Evolutionary conservation across 2,797 vertebrate genomes (phyloP), one percentile per base, ranked within the genome.

Genomic region (Nothura maculosa): DNA sequence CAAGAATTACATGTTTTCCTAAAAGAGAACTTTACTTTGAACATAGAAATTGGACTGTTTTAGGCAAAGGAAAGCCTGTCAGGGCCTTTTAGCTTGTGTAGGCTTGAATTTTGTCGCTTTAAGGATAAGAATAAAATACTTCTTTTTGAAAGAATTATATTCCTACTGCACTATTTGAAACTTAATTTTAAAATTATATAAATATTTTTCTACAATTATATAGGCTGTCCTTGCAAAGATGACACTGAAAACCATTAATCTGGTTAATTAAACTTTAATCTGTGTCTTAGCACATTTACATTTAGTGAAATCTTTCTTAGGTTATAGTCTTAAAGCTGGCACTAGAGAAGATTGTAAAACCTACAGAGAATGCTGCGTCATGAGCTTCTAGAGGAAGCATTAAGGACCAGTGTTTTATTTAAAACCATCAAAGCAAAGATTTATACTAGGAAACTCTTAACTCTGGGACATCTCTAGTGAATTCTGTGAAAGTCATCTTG

Each of bases 181-280:
- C 86, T 42, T 85, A 77, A 67, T 81, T 90, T 84, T 74, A 22
- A 86, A 81, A 76, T 80, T 81, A 52, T 63, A 52, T 40, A 94
- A 90, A 74, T 80, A 85, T 90, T 95, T 88, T 78, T 38, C 76
- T 64, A n/a, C n/a, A 74, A 6, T 45, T 92, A 89, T 47, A 21
- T 55, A 86, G 47, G 6, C 52, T 82, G 21, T 52, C 32, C 13
- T 34, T 80, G 48, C 28, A 77, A 85, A 27, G 57, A 61, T 77
- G 64, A 80, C 34, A 45, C 68, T 67, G 61, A 45, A 84, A 91
- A 81, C 28, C 17, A 64, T 72, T 74, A 72, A 77, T 87, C 64
- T 75, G 48, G 8, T 90, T 93, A 96, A 94, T 94, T 77, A 93
- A 94, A 93, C 13, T 90, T 87, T 92, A 93, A 88, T 93, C 78